Evolutionary conservation across 2,113 vertebrate genomes (phyloP), one percentile per base, ranked within the genome.

Genomic region (Cacatua alba): DNA sequence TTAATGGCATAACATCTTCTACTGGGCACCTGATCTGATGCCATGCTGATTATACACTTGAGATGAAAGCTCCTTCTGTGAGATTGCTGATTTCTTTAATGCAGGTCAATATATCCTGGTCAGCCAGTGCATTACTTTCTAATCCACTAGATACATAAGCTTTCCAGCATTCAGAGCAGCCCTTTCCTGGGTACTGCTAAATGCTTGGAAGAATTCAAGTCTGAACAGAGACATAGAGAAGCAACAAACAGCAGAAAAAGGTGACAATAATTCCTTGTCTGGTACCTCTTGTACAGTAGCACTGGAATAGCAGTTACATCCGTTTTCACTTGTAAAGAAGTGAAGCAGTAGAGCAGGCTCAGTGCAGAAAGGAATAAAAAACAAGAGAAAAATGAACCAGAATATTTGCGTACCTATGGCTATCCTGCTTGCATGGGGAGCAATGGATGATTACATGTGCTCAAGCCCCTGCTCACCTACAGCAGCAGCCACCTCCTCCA

Each of bases 371-470:
- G 25, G 49, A 64, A 44, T 37, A 55, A 79, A 84, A 53, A 49
- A 24, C 13, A 57, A 35, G 37, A 55, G 19, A 2, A 46, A 65
- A 81, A 21, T 5, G 2, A 17, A 37, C 43, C 23, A 35, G 35
- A 17, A 31, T 43, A 29, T 48, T 28, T 51, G 14, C 13, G 55
- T 17, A 5, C n/a, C 33, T 51, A 2, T 0, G 7, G 13, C 37
- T 72, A 15, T 39, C 28, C 48, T 59, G 13, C 17, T 17, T 8
- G 19, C 15, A 39, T 0, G 0, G 3, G 23, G 20, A 37, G 35
- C 1, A 4, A 39, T 11, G 15, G 41, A 21, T 0, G 3, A 33
- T 1, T 7, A 4, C 1, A 0, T 10, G 48, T 37, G 17, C 11
- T 28, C 2, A 0, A 43, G 59, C 8, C 63, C 26, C 35, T 14